A percentile compares a stretch with the other conserved stretches of the same genome.
Evolutionary conservation across 2,888 invertebrate species (phyloP).

Genomic region (Deroplatys truncata): DNA sequence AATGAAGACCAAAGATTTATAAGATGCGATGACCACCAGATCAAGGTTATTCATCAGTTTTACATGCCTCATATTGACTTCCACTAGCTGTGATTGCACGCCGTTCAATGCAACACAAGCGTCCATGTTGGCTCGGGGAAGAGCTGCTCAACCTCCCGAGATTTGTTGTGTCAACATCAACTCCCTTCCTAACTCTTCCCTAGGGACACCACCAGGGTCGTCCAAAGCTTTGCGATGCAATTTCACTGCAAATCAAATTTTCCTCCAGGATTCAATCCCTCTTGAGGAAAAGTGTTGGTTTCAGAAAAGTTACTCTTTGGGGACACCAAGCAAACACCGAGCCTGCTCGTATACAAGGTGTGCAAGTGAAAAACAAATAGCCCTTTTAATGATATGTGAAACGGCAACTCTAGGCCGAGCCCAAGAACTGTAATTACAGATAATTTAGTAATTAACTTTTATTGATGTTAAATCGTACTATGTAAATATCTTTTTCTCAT

Average conservation of each 20-base stretch:
- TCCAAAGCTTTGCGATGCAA: background rate
- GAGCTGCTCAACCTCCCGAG: background rate
- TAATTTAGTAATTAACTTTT: too few relatives aligned
- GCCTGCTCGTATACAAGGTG: background rate
- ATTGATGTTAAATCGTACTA: too few relatives aligned
- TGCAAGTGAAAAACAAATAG: background rate
- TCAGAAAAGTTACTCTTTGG: background rate
- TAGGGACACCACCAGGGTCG: background rate
- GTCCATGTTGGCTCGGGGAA: too few relatives aligned
- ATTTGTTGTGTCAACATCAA: background rate
- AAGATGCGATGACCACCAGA: background rate
- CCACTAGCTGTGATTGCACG: background rate
- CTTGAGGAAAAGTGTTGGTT: background rate
- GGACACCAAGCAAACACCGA: background rate
- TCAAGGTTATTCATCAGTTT: background rate
- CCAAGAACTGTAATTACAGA: too few relatives aligned
- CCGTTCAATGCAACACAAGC: background rate
- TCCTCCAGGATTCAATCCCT: background rate
- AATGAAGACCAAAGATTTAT: too few relatives aligned
- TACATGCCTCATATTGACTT: background rate
- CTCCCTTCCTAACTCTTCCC: background rate
- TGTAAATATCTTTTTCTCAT: too few relatives aligned
- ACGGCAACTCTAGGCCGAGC: too few relatives aligned
- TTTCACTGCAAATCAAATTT: background rate
- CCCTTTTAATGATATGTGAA: background rate